Evolutionary conservation across 2,797 vertebrate genomes (phyloP).

Genomic region (Uromys caudimaculatus): DNA sequence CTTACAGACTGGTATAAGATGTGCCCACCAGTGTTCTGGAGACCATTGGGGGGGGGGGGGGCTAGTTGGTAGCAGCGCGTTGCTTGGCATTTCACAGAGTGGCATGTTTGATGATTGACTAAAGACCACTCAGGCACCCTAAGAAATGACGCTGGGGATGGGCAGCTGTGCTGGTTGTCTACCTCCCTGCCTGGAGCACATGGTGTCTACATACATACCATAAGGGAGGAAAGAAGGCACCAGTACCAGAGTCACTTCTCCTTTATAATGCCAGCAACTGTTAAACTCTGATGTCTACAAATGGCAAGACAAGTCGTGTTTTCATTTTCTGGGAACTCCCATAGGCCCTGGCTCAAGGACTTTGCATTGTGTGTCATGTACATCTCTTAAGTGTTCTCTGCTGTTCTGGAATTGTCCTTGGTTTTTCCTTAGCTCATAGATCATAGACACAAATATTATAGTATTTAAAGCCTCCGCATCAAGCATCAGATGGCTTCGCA

Average conservation of each 20-base stretch:
- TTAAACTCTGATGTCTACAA: neutral
- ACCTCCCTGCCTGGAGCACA: neutral
- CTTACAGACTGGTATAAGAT: neutral
- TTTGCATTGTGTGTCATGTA: slow-evolving; percentile 74
- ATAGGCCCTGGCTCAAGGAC: slow-evolving; percentile 69
- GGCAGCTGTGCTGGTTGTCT: neutral
- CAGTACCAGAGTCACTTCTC: neutral
- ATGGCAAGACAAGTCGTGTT: slow-evolving; percentile 31
- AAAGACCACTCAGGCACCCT: neutral
- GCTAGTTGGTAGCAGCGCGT: neutral
- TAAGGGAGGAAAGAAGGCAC: neutral
- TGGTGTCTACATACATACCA: neutral
- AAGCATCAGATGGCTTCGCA: slow-evolving; percentile 83
- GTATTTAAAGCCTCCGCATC: slow-evolving; percentile 81
- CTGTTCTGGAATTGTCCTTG: slow-evolving; percentile 82
- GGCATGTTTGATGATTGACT: neutral
- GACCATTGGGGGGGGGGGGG: neutral
- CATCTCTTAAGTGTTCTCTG: slow-evolving; percentile 77
- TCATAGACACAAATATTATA: slow-evolving; percentile 81
- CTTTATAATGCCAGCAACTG: neutral
- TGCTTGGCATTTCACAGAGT: neutral
- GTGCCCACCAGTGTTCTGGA: neutral
- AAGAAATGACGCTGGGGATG: neutral
- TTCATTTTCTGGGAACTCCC: slow-evolving; percentile 57
- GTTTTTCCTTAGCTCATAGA: slow-evolving; percentile 83